A percentile compares a stretch with the other conserved stretches of the same genome.
These are phyloP conservation scores for Darevskia mixta DNA, from an alignment of 2,797 vertebrate genomes.

Conservation along the genomic window DNA sequence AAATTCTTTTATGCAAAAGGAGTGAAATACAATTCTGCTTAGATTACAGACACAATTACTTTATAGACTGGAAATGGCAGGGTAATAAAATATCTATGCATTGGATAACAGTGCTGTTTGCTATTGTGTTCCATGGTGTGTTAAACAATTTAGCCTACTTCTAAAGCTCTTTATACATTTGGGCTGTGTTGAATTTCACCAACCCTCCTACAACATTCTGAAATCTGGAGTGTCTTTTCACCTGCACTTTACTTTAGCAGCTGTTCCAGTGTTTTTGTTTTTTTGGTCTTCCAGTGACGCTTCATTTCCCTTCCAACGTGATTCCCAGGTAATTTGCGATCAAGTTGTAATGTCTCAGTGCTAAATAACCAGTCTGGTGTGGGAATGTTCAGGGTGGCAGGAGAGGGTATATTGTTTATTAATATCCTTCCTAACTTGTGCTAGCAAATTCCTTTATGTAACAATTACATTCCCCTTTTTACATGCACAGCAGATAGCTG, in stretches of 20 bases:
- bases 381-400: no score
- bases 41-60: background rate
- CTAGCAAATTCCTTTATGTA: no score
- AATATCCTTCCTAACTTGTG: no score
- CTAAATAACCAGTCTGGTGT: background rate
- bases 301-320: background rate
- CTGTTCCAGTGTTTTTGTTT: background rate
- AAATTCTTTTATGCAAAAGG: conserved; percentile 2
- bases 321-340: background rate
- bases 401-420: no score
- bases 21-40: background rate
- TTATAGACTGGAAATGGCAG: background rate
- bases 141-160: background rate
- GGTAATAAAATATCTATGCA: background rate
- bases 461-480: no score
- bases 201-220: background rate
- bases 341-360: no score
- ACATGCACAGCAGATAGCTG: no score
- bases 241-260: background rate
- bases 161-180: background rate
- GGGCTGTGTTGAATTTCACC: no score
- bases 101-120: background rate
- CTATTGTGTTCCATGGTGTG: background rate
- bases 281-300: background rate
- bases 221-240: background rate